phyloP scores from a whole-genome alignment of 2,113 vertebrate genomes.

The Semnornis frantzii region DNA sequence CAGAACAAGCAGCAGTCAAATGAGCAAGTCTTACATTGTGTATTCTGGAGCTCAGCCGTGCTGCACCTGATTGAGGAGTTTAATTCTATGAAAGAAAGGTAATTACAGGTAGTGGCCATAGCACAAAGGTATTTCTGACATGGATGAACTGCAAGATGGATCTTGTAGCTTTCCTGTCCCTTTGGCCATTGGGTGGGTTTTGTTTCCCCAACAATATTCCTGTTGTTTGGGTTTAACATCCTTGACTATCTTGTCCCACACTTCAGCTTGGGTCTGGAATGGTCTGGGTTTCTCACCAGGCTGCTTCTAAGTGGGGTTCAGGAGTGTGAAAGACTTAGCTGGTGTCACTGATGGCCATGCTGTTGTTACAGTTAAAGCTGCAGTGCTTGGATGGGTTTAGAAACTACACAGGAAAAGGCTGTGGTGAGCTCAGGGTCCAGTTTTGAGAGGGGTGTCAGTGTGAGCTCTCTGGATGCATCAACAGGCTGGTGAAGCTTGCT shows the following conservation, averaged over 20 bases:
- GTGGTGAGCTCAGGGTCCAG: not conserved
- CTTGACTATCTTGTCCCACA: not conserved
- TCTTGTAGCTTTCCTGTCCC: not conserved
- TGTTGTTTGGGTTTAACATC: not conserved
- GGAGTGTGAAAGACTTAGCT: not conserved
- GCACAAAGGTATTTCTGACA: not conserved
- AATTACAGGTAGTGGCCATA: not conserved
- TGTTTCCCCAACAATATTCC: not conserved
- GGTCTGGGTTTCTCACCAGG: rapidly evolving
- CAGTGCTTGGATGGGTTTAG: not conserved
- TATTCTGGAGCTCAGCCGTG: not conserved
- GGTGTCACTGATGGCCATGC: rapidly evolving
- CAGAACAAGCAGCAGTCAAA: not conserved
- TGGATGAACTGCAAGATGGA: not conserved
- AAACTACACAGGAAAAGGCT: not conserved
- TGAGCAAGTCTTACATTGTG: not conserved
- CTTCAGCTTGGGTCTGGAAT: not conserved
- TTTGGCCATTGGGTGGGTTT: not conserved
- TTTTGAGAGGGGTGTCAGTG: not conserved
- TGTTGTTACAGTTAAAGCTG: not conserved
- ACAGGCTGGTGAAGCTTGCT: not conserved
- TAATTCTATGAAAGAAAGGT: no score
- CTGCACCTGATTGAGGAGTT: not conserved
- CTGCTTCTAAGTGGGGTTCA: not conserved
- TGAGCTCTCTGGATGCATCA: not conserved